Evolutionary conservation across 2,888 invertebrate genomes (phyloP).

Genomic region (Pseudococcus viburni): DNA sequence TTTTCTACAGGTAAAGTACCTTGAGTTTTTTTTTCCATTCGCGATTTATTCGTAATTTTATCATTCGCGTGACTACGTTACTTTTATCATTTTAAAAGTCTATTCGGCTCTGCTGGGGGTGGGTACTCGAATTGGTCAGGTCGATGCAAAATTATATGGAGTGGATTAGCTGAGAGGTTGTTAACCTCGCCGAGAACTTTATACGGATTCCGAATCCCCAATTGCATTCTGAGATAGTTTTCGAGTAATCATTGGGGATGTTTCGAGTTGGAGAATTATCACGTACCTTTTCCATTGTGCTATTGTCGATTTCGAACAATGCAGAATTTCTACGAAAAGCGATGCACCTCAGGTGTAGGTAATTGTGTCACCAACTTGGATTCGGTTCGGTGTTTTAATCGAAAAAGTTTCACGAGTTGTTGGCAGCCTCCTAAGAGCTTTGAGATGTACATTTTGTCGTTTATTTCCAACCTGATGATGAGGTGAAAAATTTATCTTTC

Average conservation of each 20-base stretch:
- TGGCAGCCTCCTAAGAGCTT: neutral
- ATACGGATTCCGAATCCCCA: constrained; percentile 26
- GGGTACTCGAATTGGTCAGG: neutral
- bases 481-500: no score
- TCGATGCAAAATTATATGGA: neutral
- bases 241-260: neutral
- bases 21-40: constrained; percentile 2
- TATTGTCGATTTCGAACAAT: neutral
- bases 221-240: neutral
- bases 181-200: constrained; percentile 11
- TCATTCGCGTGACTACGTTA: constrained; percentile 4
- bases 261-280: neutral
- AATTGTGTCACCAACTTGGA: neutral
- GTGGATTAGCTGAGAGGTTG: constrained; percentile 2
- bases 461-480: no score
- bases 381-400: neutral
- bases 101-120: neutral
- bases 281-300: neutral
- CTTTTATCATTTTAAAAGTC: constrained; percentile 2
- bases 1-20: constrained; percentile 56
- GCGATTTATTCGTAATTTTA: neutral
- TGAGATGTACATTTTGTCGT: neutral
- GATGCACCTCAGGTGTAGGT: neutral
- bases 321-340: neutral
- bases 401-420: neutral